Percentiles rank a stretch among this genome's conserved stretches.
Evolutionary conservation across 2,113 vertebrate genomes (phyloP).

Genomic region (Piaya cayana): DNA sequence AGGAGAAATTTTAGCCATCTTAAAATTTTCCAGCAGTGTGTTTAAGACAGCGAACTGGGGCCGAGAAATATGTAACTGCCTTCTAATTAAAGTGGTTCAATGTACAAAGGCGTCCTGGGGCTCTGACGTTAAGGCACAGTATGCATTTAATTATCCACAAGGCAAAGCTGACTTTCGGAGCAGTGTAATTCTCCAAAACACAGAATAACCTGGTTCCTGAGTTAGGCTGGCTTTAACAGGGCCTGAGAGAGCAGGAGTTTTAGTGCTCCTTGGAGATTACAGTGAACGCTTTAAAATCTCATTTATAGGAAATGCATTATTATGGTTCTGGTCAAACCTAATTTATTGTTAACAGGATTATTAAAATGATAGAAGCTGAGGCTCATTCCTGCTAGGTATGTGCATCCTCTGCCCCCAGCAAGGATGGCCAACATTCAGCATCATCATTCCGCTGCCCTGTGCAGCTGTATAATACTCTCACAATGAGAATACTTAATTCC

Average conservation of each 20-base stretch:
- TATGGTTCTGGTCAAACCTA: constrained; percentile 14
- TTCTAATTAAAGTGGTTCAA: constrained; percentile 61
- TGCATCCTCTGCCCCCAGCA: rapidly evolving
- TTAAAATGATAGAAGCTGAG: not conserved
- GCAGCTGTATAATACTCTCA: not conserved
- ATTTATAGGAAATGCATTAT: constrained; percentile 26
- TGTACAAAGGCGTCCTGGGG: constrained; percentile 36
- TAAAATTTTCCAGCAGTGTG: not conserved
- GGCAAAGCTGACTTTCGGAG: constrained; percentile 29
- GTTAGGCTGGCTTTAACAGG: constrained; percentile 38
- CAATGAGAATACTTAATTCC: not conserved
- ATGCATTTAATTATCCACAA: constrained; percentile 57
- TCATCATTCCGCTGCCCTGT: not conserved
- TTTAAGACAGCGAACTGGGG: constrained; percentile 1
- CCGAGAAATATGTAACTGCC: constrained; percentile 42
- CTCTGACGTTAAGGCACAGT: constrained; percentile 47
- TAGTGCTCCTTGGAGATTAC: constrained; percentile 34
- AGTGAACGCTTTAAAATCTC: constrained; percentile 54
- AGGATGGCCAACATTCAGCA: not conserved
- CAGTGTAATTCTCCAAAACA: constrained; percentile 2
- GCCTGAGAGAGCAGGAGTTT: constrained; percentile 24
- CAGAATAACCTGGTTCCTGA: constrained; percentile 39
- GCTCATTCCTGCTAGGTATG: not conserved
- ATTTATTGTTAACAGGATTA: constrained; percentile 41
- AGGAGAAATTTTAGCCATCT: not conserved